Evolutionary conservation across 1,140 invertebrate genomes (phyloP), one percentile per base, ranked within the genome.

Genomic region (Neodiprion virginianus): DNA sequence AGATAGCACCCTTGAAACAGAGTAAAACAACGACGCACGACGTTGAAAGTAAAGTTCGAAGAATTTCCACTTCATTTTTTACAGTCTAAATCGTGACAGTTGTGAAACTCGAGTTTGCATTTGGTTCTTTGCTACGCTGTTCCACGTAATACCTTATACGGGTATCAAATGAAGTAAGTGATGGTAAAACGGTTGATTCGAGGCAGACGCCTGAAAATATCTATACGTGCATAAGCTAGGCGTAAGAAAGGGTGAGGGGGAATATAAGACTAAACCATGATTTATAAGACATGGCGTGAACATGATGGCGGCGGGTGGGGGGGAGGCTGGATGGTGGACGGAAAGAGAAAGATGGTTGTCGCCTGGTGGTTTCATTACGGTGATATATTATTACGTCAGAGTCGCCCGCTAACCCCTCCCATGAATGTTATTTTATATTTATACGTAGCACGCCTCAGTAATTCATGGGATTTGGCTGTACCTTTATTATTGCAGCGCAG

Each of bases 351-450:
- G 72, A 47, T 1, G 10, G 50, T 69, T 65, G 78, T 79, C 80
- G 77, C 76, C 69, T 74, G 65, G 71, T 67, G 78, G 78, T 83
- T 83, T 84, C 83, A 84, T 84, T 82, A 82, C 79, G 77, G 80
- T 78, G 80, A 84, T 83, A 81, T 81, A 82, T 84, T 81, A 83
- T 83, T 84, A 80, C 78, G 81, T 82, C 80, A 80, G 77, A 78
- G 72, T 78, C 75, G 74, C 53, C 68, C 73, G 65, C 53, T 67
- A 11, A 69, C 21, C 40, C 67, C 67, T 53, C 65, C 68, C 48
- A 67, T 74, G 70, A 78, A 74, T 76, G 72, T 79, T 82, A 80
- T 81, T 83, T 80, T 80, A 82, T 82, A 82, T 84, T 83, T 80
- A 81, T 80, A 79, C 72, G 14, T 53, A 40, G 49, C 61, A 67